Evolutionary conservation across 2,113 vertebrate species (phyloP).

Genomic region (Pipra filicauda): DNA sequence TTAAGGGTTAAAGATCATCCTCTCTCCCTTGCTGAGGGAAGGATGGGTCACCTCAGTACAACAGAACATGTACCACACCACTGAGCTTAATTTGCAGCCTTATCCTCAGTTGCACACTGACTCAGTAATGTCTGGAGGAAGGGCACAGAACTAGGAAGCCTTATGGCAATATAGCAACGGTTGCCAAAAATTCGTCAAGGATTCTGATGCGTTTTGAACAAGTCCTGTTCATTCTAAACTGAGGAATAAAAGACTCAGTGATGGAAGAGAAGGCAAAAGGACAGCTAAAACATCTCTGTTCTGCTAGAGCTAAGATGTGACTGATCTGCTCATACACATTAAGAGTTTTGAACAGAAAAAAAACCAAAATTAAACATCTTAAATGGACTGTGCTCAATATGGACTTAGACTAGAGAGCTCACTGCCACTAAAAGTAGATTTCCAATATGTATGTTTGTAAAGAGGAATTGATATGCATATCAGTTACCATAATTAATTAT

Average conservation of each 20-base stretch:
- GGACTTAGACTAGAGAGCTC: background rate
- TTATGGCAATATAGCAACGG: background rate
- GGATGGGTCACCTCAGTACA: background rate
- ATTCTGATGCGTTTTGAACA: slow-evolving; percentile 9
- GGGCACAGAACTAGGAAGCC: slow-evolving; percentile 7
- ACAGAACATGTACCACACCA: accelerated
- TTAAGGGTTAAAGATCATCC: background rate
- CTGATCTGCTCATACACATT: background rate
- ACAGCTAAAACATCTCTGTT: accelerated
- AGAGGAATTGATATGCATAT: slow-evolving; percentile 30
- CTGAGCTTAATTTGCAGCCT: background rate
- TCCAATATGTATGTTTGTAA: background rate
- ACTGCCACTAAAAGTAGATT: background rate
- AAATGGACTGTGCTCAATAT: background rate
- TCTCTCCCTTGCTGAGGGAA: background rate
- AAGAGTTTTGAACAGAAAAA: background rate
- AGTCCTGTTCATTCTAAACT: background rate
- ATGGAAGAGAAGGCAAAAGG: background rate
- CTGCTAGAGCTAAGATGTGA: background rate
- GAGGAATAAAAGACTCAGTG: background rate
- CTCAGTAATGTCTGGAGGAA: slow-evolving; percentile 34
- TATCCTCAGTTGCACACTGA: background rate
- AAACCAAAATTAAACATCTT: background rate
- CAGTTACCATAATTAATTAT: slow-evolving; percentile 47
- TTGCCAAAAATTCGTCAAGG: slow-evolving; percentile 64